Evolutionary conservation across 1,140 invertebrate species (phyloP).

Genomic region (Drosophila orena): DNA sequence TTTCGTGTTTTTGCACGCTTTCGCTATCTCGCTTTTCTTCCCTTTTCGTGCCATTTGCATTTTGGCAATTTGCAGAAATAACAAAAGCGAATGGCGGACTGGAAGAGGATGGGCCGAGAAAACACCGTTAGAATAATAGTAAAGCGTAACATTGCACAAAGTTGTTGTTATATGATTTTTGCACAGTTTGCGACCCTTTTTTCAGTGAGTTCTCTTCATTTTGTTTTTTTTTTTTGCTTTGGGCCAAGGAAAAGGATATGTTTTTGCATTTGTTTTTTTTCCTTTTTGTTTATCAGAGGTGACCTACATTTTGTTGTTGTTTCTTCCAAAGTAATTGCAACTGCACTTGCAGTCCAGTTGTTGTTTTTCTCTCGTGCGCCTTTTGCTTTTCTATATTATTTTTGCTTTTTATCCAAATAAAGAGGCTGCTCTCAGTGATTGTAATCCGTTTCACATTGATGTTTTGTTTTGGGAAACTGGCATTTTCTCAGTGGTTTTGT

Average conservation of each 20-base stretch:
- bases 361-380: conserved; percentile 1
- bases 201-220: background rate
- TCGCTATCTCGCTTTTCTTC: background rate
- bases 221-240: background rate
- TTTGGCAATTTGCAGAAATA: conserved; percentile 10
- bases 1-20: background rate
- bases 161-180: conserved; percentile 2
- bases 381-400: background rate
- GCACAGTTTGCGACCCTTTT: background rate
- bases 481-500: conserved; percentile 12
- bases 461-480: conserved; percentile 5
- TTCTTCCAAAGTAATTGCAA: conserved; percentile 7
- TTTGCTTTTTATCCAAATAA: conserved; percentile 5
- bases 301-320: conserved; percentile 20
- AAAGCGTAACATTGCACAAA: conserved; percentile 14
- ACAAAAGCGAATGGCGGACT: conserved; percentile 7
- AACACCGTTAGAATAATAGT: conserved; percentile 5
- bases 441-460: conserved; percentile 8
- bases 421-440: conserved; percentile 8
- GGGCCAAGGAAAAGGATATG: conserved; percentile 10
- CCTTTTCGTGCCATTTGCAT: conserved; percentile 3
- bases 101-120: conserved; percentile 1
- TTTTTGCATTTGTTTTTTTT: background rate
- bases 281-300: background rate
- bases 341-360: background rate